Evolutionary conservation across 2,888 invertebrate genomes (phyloP).

Genomic region (Sinodicranocentrus sp.): DNA sequence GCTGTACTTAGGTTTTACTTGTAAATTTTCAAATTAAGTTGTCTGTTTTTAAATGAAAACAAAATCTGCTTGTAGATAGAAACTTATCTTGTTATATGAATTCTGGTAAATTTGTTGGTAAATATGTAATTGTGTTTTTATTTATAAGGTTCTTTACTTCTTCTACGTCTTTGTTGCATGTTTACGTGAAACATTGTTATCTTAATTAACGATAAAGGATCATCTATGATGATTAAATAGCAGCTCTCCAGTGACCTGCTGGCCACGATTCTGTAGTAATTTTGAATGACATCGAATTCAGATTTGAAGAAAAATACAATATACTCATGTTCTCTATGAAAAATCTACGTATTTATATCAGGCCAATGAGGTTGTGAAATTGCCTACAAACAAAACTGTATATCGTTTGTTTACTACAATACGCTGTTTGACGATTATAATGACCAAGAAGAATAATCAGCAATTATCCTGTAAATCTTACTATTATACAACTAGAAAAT

Average conservation of each 20-base stretch:
- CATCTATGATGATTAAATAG: not conserved
- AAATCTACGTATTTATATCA: conserved; percentile 15
- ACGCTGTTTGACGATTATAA: not conserved
- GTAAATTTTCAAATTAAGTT: no score
- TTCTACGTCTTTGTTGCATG: no score
- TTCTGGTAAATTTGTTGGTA: no score
- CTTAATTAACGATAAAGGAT: no score
- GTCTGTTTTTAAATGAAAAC: no score
- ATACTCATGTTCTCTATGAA: conserved; percentile 2
- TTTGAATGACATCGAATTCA: not conserved
- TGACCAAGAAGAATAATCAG: conserved; percentile 12
- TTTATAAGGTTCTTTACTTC: no score
- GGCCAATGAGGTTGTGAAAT: conserved; percentile 17
- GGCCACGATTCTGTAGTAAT: not conserved
- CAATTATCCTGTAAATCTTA: not conserved
- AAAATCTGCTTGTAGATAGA: no score
- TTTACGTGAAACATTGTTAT: no score
- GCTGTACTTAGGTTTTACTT: no score
- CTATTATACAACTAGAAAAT: conserved; percentile 2
- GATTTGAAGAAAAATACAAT: not conserved
- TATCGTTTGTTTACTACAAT: conserved; percentile 10
- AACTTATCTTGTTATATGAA: no score
- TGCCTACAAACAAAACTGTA: conserved; percentile 13
- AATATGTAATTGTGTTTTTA: no score
- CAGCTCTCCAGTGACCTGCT: no score